Base-by-base conservation (phyloP, 1,140 invertebrate species). In the Hestina assimilis region DNA sequence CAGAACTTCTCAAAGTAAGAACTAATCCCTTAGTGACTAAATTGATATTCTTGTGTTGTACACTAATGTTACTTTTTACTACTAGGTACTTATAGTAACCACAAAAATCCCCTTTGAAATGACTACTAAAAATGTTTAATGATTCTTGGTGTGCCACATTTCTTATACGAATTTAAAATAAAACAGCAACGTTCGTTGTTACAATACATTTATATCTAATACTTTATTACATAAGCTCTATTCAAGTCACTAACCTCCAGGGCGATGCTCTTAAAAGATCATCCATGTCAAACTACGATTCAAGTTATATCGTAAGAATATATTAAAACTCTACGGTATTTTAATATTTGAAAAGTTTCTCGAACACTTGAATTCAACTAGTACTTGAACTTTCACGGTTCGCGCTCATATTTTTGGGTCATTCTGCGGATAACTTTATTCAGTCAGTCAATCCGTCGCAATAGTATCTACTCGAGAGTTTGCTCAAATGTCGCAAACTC, bases 331-430 rank as follows among this genome's bases (percentile, higher is more conserved):
- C 56, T 46, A 38, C 41, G 56, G 42, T 51, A 59, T 59, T 59
- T 59, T 59, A 59, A 59, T 59, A 59, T 59, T 52, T 59, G 41
- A 7, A 59, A 59, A 59, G 47, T 59, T 59, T 52, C 47, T 43
- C 40, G 41, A 42, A 47, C 38, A 57, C 45, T 57, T 23, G 54
- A 48, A 57, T 57, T 58, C 47, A 51, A 58, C 38, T 50, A 40
- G 48, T 41, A 42, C 40, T 58, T 58, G 47, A 56, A 56, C 29
- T 56, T 56, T 40, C 43, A 35, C 24, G 43, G 28, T 51, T 28
- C 33, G 31, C 43, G 24, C 26, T 56, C 53, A 20, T 54, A 54
- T 41, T 56, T 56, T 56, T 47, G 43, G 53, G 29, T 47, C 33
- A 23, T 54, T 45, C 31, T 19, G 45, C 29, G 45, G 28, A 19